These are phyloP conservation scores for Chloebia gouldiae DNA, from an alignment of 2,113 vertebrate genomes.

Conservation along the genomic window DNA sequence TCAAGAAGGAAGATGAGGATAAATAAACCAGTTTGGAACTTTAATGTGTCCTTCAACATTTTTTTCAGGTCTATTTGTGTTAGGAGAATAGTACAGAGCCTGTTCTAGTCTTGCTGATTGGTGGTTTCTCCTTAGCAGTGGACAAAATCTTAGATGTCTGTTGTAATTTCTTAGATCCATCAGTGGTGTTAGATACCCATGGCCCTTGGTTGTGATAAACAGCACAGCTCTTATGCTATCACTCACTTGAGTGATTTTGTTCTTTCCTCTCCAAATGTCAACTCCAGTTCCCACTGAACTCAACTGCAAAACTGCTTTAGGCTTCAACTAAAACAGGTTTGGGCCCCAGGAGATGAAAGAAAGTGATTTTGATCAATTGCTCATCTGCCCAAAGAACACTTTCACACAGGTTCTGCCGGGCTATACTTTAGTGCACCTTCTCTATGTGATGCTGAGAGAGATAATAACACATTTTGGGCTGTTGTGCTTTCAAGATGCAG, in stretches of 20 bases:
- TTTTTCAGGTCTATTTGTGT: background rate
- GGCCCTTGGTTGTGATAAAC: conserved; percentile 30
- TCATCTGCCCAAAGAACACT: conserved; percentile 33
- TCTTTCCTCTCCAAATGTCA: conserved; percentile 49
- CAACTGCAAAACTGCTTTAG: conserved; percentile 40
- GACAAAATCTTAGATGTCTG: background rate
- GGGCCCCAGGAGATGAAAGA: conserved; percentile 50
- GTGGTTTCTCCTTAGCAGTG: background rate
- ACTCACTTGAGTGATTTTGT: conserved; percentile 40
- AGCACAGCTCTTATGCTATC: conserved; percentile 31
- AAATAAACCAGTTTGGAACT: background rate
- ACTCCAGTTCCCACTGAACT: conserved; percentile 32
- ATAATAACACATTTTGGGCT: conserved; percentile 55
- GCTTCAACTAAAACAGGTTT: conserved; percentile 46
- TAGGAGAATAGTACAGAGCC: background rate
- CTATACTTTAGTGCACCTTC: conserved; percentile 24
- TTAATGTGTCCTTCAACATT: background rate
- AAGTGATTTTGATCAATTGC: conserved; percentile 62
- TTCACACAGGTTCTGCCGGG: conserved; percentile 47
- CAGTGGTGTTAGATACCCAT: background rate
- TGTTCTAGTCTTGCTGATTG: background rate
- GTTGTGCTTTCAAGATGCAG: conserved; percentile 56
- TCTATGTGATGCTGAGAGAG: conserved; percentile 44
- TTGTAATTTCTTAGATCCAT: background rate
- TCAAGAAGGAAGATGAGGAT: background rate